Conservation (phyloP, 2,797 vertebrate genomes). For the Toxotes lorentzi region DNA sequence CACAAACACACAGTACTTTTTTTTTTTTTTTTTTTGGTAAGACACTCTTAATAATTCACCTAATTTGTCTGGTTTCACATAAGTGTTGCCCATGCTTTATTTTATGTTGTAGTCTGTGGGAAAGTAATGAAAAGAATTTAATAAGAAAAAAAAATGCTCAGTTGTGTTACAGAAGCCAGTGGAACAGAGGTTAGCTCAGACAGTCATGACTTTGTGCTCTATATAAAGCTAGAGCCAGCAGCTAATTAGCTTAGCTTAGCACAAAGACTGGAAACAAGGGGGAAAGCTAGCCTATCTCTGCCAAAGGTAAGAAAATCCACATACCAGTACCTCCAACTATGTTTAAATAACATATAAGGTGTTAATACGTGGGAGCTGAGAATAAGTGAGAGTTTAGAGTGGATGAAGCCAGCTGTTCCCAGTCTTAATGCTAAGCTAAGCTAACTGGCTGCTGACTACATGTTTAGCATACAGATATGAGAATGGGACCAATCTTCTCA, state of each 20-base stretch:
- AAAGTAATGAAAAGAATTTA: constrained; percentile 14
- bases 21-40: too few species aligned
- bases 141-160: not conserved
- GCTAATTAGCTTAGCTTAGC: not conserved
- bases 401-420: not conserved
- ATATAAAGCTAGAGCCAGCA: not conserved
- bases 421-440: constrained; percentile 2
- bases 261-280: not conserved
- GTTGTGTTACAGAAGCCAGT: not conserved
- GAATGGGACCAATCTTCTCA: not conserved
- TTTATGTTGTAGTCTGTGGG: constrained; percentile 2
- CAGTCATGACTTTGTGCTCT: not conserved
- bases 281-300: not conserved
- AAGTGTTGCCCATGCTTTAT: not conserved
- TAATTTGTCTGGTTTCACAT: not conserved
- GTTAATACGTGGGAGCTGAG: too few species aligned
- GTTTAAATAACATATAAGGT: not conserved
- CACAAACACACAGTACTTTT: not conserved
- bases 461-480: not conserved
- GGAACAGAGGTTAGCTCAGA: not conserved
- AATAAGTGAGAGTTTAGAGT: not conserved
- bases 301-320: not conserved
- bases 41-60: too few species aligned
- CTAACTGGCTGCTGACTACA: not conserved
- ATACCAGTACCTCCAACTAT: not conserved